A percentile compares a stretch with the other conserved stretches of the same genome.
phyloP scores from a whole-genome alignment of 2,113 vertebrate species.

The Notarius quadriscutis region DNA sequence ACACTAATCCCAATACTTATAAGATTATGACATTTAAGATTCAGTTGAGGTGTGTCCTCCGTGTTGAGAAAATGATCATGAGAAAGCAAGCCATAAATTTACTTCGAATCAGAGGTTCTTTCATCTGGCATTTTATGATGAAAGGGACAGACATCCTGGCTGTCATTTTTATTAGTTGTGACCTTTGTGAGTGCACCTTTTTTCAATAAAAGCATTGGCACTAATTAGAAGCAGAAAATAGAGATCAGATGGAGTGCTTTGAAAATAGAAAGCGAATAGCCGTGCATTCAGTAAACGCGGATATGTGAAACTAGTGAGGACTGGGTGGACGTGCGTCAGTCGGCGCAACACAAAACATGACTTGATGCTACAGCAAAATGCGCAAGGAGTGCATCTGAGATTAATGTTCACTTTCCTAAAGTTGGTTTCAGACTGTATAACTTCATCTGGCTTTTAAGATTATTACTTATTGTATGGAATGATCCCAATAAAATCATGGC shows the following conservation, averaged over 20 bases:
- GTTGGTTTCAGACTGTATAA: neutral
- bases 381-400: neutral
- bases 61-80: slow-evolving; percentile 1
- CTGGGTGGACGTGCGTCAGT: neutral
- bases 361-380: neutral
- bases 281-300: neutral
- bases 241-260: slow-evolving; percentile 11
- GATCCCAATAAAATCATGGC: neutral
- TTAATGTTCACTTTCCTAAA: neutral
- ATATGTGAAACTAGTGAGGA: neutral
- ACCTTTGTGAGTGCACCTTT: slow-evolving; percentile 60
- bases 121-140: neutral
- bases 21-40: slow-evolving; percentile 8
- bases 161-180: slow-evolving; percentile 60
- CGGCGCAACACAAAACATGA: neutral
- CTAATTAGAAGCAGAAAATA: slow-evolving; percentile 5
- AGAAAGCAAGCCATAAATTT: slow-evolving; percentile 30
- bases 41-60: slow-evolving; percentile 1
- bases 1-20: neutral
- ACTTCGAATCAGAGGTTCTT: slow-evolving; percentile 26
- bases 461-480: neutral
- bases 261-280: slow-evolving; percentile 21
- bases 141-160: slow-evolving; percentile 33
- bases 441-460: neutral
- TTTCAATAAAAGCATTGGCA: slow-evolving; percentile 49